These are phyloP conservation scores for Bimastos eiseni DNA, from an alignment of 2,888 invertebrate species.

Conservation along the genomic window DNA sequence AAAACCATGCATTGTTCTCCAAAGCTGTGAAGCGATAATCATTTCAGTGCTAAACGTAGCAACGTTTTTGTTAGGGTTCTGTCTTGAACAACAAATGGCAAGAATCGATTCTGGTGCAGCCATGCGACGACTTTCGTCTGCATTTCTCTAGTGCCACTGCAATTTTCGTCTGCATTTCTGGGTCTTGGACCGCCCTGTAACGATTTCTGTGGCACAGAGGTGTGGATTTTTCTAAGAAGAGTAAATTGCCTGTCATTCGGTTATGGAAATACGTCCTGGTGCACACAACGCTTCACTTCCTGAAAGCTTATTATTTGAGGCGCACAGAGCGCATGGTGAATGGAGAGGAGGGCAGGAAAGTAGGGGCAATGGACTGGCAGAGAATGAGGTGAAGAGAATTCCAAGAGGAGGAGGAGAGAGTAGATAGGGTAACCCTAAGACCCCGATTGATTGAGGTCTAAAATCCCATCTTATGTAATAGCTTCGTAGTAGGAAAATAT, in stretches of 20 bases:
- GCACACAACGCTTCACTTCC: background rate
- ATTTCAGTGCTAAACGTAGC: background rate
- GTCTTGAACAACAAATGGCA: background rate
- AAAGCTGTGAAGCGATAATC: background rate
- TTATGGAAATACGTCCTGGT: background rate
- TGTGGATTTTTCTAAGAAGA: conserved; percentile 6
- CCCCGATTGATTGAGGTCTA: background rate
- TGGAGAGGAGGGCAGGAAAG: background rate
- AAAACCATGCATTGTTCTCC: background rate
- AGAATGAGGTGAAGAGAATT: background rate
- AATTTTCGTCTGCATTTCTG: background rate
- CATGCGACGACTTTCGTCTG: background rate
- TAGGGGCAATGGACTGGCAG: background rate
- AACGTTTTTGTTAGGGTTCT: background rate
- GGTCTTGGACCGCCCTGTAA: background rate
- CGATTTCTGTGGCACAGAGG: background rate
- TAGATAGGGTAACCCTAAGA: background rate
- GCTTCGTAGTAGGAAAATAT: background rate
- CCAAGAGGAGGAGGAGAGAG: background rate
- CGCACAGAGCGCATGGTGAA: background rate
- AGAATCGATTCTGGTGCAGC: background rate
- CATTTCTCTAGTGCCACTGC: background rate
- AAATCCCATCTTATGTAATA: conserved; percentile 5
- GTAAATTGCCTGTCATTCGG: conserved; percentile 1
- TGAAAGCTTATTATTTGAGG: background rate